Evolutionary conservation across 2,113 vertebrate species (phyloP).

Genomic region (Isichthys henryi): DNA sequence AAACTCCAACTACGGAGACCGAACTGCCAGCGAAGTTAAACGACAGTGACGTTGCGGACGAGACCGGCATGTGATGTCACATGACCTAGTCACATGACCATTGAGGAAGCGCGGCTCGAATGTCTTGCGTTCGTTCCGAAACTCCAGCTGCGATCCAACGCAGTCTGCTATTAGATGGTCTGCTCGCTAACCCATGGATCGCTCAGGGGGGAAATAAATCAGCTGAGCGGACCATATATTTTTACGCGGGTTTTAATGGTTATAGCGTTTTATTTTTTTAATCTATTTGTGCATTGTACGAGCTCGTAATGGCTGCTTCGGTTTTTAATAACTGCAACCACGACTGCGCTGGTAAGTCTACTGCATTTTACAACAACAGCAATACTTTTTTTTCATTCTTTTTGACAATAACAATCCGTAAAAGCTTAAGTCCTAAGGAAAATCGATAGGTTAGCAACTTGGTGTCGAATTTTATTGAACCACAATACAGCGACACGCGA

Average conservation of each 20-base stretch:
- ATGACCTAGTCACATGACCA: background rate
- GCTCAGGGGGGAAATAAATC: background rate
- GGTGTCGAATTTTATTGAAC: background rate
- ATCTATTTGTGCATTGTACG: constrained; percentile 6
- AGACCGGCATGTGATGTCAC: background rate
- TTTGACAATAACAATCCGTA: background rate
- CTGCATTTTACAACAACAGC: background rate
- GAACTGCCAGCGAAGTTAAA: background rate
- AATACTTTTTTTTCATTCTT: background rate
- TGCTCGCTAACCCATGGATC: background rate
- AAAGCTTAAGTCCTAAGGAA: background rate
- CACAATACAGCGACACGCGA: background rate
- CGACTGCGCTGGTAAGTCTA: constrained; percentile 43
- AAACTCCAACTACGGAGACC: background rate
- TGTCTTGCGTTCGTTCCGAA: background rate
- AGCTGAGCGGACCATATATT: background rate
- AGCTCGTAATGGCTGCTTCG: constrained; percentile 42
- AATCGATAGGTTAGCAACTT: background rate
- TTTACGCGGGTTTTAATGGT: background rate
- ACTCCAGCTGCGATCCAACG: background rate
- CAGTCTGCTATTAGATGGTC: background rate
- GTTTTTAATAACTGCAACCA: constrained; percentile 34
- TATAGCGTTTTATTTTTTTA: background rate
- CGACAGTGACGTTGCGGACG: background rate
- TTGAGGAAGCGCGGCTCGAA: background rate